A percentile compares a stretch with the other conserved stretches of the same genome.
phyloP scores from a whole-genome alignment of 1,140 invertebrate species.

The Eumeta japonica region DNA sequence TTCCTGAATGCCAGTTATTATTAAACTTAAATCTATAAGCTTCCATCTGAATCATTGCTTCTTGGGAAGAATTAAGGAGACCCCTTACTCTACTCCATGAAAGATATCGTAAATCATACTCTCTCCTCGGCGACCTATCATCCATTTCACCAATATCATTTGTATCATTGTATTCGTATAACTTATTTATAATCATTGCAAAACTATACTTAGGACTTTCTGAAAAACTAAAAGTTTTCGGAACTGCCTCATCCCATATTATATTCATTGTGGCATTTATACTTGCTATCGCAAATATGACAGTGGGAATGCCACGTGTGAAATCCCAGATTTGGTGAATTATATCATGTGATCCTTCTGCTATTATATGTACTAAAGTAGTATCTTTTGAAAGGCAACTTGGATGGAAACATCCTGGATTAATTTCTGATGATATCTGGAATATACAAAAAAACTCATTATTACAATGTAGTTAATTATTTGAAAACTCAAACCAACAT shows the following conservation, averaged over 20 bases:
- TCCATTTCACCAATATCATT: slow-evolving; percentile 52
- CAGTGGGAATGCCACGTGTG: slow-evolving; percentile 48
- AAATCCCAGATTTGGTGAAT: slow-evolving; percentile 66
- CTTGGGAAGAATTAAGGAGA: slow-evolving; percentile 29
- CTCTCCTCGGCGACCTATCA: slow-evolving; percentile 12
- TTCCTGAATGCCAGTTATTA: slow-evolving; percentile 31
- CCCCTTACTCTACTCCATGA: slow-evolving; percentile 28
- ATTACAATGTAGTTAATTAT: not conserved
- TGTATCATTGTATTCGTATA: slow-evolving; percentile 61
- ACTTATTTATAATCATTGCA: slow-evolving; percentile 59
- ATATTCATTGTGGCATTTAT: slow-evolving; percentile 45
- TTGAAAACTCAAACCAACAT: slow-evolving; percentile 1
- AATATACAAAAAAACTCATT: slow-evolving; percentile 11
- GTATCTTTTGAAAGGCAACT: slow-evolving; percentile 23
- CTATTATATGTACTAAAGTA: slow-evolving; percentile 53
- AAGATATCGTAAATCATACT: slow-evolving; percentile 6
- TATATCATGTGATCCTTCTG: slow-evolving; percentile 54
- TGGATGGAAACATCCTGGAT: slow-evolving; percentile 36
- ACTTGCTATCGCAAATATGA: slow-evolving; percentile 52
- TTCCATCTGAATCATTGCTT: slow-evolving; percentile 45
- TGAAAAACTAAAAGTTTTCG: slow-evolving; percentile 43
- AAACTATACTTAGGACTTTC: slow-evolving; percentile 55
- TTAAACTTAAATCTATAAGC: slow-evolving; percentile 26
- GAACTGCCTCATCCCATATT: slow-evolving; percentile 41
- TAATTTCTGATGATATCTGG: slow-evolving; percentile 33